A percentile compares a stretch with the other conserved stretches of the same genome.
Conservation (phyloP, 2,113 vertebrate species). For the Serilophus lunatus region DNA sequence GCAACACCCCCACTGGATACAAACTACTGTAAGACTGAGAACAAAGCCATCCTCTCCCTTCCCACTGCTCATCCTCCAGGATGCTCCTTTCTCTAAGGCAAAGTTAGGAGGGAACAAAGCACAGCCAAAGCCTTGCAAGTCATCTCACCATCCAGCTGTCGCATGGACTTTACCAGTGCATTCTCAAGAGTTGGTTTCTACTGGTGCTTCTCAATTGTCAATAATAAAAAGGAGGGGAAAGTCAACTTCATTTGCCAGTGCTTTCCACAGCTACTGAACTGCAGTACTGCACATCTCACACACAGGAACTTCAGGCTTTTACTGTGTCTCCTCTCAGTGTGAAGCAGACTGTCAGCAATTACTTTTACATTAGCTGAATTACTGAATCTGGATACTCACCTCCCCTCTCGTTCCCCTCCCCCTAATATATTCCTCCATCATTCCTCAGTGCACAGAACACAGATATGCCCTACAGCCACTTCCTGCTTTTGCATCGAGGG, state of each 20-base stretch:
- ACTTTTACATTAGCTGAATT: constrained; percentile 50
- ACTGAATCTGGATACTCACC: neutral
- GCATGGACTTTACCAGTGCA: neutral
- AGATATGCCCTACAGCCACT: constrained; percentile 19
- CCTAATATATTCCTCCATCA: constrained; percentile 7
- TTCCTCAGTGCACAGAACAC: neutral
- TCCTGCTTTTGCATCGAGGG: neutral
- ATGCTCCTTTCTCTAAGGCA: neutral
- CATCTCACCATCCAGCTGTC: neutral
- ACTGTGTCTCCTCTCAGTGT: neutral
- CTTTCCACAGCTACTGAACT: neutral
- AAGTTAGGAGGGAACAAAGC: neutral
- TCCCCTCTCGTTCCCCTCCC: neutral
- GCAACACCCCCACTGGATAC: neutral
- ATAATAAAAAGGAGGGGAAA: neutral
- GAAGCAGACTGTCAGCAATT: constrained; percentile 20
- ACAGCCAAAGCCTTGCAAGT: neutral
- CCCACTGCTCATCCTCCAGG: neutral
- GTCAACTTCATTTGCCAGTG: neutral
- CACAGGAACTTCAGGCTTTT: neutral
- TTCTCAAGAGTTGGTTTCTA: neutral
- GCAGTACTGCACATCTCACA: neutral
- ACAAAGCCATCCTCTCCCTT: neutral
- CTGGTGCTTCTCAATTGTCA: neutral
- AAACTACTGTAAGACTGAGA: neutral